Evolutionary conservation across 2,113 vertebrate genomes (phyloP), one percentile per base, ranked within the genome.

Genomic region (Xiphophorus hellerii): DNA sequence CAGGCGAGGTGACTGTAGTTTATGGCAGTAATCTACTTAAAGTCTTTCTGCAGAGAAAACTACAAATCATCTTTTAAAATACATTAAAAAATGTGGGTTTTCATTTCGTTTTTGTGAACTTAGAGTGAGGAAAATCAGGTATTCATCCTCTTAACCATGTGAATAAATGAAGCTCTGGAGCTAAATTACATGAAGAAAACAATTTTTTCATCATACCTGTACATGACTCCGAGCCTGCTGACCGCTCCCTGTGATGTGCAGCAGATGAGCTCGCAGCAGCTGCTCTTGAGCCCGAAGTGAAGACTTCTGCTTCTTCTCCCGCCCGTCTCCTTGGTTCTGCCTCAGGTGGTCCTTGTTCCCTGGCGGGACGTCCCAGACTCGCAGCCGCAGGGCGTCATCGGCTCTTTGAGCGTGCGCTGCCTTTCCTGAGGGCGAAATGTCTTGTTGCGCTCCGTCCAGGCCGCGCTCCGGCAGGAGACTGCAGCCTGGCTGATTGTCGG

Each of bases 171-270:
- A 58, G 22, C 48, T 51, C 22, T 20, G 22, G 44, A 65, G 27
- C 27, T 20, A 28, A 0, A 73, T 15, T 28, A 9, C 37, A 51
- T 44, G 25, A 17, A 39, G 48, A 33, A 58, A 74, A 64, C 58
- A 7, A 28, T 25, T 37, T 31, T 60, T 13, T 60, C 28, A 39
- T 60, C 60, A 28, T 77, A 91, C 90, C 90, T 90, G 85, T 42
- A 74, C 15, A 0, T 81, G 86, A 67, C 62, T 28, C 33, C 66
- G 82, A 5, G 20, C 28, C 37, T 61, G 70, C 28, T 61, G 71
- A 17, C 1, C 58, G 51, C 75, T 78, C 62, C 67, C 72, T 75
- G 64, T 10, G 7, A 44, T 1, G 64, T 73, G 27, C 39, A 75
- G 76, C 0, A 84, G 58, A 30, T 33, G 73, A 62, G 58, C 67